Percentiles rank a stretch among this genome's conserved stretches.
Evolutionary conservation across 2,113 vertebrate species (phyloP).

Genomic region (Oxyruncus cristatus): DNA sequence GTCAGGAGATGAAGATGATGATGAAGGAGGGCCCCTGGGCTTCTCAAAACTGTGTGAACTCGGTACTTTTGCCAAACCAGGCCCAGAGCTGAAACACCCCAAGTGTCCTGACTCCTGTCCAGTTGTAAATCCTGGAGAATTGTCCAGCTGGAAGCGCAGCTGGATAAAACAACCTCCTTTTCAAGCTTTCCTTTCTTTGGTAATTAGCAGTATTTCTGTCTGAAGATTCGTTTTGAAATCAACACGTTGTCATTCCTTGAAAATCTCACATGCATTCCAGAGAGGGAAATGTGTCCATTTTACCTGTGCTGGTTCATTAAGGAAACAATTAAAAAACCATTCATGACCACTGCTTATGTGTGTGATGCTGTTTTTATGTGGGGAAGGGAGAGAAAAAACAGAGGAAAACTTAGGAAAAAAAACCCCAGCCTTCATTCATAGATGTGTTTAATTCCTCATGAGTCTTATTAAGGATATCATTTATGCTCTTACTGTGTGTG

Average conservation of each 20-base stretch:
- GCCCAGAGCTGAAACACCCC: background rate
- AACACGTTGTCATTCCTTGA: background rate
- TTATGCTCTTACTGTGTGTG: background rate
- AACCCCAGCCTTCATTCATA: background rate
- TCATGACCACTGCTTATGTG: background rate
- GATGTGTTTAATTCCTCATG: background rate
- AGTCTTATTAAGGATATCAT: background rate
- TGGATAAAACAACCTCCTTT: background rate
- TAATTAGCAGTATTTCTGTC: background rate
- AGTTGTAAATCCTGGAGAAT: background rate
- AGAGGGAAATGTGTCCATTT: background rate
- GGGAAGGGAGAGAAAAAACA: background rate
- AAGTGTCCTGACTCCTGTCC: background rate
- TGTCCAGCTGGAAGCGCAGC: background rate
- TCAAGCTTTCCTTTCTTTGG: background rate
- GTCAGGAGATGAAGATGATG: background rate
- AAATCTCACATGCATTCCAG: background rate
- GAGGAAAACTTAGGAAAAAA: background rate
- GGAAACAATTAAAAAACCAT: background rate
- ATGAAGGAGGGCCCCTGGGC: background rate
- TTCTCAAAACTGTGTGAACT: background rate
- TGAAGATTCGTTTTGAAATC: background rate
- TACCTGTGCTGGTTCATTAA: background rate
- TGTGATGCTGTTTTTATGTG: background rate
- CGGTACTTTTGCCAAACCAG: background rate